These are phyloP conservation scores for Agrenia bidenticulata DNA, from an alignment of 2,888 invertebrate species.

Conservation along the genomic window DNA sequence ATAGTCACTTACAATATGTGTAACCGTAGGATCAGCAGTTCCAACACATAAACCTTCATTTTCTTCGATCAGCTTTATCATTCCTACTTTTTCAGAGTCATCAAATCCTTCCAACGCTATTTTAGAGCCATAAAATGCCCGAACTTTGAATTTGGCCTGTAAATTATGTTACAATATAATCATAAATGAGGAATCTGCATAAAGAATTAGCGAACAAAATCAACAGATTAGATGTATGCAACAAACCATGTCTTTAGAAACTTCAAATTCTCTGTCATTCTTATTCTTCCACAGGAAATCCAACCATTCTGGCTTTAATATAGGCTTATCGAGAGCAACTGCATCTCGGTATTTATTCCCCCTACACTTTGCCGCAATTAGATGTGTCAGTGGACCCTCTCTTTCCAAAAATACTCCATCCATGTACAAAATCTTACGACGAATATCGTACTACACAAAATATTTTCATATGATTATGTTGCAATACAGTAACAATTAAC, in stretches of 20 bases:
- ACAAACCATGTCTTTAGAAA: slow-evolving; percentile 29
- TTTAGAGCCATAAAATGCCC: slow-evolving; percentile 48
- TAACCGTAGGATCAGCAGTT: slow-evolving; percentile 76
- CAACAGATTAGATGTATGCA: not conserved
- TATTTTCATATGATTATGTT: not conserved
- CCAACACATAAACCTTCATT: slow-evolving; percentile 70
- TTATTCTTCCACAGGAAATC: slow-evolving; percentile 81
- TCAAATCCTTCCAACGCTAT: slow-evolving; percentile 50
- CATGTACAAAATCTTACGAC: slow-evolving; percentile 50
- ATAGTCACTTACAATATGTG: slow-evolving; percentile 79
- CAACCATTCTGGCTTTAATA: slow-evolving; percentile 87
- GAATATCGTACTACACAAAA: slow-evolving; percentile 41
- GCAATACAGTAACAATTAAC: not conserved
- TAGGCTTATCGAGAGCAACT: slow-evolving; percentile 81
- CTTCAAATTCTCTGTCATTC: slow-evolving; percentile 58
- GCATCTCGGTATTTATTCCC: slow-evolving; percentile 95
- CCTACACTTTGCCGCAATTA: slow-evolving; percentile 84
- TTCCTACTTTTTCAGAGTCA: slow-evolving; percentile 36
- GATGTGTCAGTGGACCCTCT: slow-evolving; percentile 70
- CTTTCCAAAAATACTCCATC: slow-evolving; percentile 49
- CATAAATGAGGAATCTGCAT: not conserved
- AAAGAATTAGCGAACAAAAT: not conserved
- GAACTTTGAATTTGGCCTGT: slow-evolving; percentile 42
- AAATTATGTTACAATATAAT: no score
- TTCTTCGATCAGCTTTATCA: slow-evolving; percentile 46